Conservation (phyloP, 2,888 invertebrate species). For the Lithosia quadra region DNA sequence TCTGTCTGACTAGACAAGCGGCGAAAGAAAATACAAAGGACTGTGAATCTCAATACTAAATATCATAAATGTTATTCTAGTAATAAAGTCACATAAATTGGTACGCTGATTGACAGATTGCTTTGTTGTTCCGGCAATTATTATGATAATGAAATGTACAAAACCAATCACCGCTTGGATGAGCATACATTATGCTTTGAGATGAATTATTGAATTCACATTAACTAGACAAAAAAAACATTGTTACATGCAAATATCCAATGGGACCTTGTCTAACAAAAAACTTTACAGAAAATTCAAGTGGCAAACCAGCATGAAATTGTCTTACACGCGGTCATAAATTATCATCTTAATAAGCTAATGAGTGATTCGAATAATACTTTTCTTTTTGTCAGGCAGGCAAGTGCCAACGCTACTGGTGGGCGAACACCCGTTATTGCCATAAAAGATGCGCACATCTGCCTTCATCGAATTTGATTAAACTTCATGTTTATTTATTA, state of each 20-base stretch:
- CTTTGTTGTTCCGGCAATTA: conserved; percentile 56
- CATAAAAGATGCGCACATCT: conserved; percentile 81
- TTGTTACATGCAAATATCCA: conserved; percentile 36
- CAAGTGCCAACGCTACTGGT: conserved; percentile 73
- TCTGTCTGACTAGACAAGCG: background rate
- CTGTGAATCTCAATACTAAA: conserved; percentile 33
- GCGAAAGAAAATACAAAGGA: conserved; percentile 16
- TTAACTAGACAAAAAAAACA: conserved; percentile 47
- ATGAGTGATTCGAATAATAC: conserved; percentile 83
- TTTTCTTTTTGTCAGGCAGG: conserved; percentile 74
- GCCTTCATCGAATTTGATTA: conserved; percentile 86
- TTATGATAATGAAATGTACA: conserved; percentile 49
- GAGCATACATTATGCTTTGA: conserved; percentile 40
- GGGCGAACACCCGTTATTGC: conserved; percentile 74
- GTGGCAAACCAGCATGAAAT: conserved; percentile 73
- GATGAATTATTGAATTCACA: conserved; percentile 56
- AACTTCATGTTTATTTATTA: conserved; percentile 84
- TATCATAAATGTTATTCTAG: conserved; percentile 52
- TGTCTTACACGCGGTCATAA: conserved; percentile 76
- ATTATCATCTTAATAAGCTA: conserved; percentile 86
- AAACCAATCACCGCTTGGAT: conserved; percentile 48
- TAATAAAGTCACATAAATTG: conserved; percentile 51
- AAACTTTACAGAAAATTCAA: conserved; percentile 60
- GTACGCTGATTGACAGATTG: conserved; percentile 60
- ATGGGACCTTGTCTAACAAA: conserved; percentile 41